These are phyloP conservation scores for Stegodyphus mimosarum DNA, from an alignment of 1,140 invertebrate species.

Conservation along the genomic window DNA sequence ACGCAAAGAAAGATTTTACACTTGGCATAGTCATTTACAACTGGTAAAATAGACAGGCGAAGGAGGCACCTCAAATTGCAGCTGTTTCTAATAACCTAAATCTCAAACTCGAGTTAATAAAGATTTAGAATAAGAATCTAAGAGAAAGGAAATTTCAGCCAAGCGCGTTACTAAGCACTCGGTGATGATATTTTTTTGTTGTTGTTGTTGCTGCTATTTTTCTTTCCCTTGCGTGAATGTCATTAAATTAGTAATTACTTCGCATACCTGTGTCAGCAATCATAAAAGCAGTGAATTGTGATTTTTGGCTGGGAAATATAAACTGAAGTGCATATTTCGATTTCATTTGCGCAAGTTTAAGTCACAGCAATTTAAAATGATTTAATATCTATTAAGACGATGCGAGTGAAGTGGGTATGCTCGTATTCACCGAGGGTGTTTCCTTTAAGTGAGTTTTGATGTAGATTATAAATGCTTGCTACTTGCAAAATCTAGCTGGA, in stretches of 20 bases:
- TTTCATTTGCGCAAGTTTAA: neutral
- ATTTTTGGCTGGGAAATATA: neutral
- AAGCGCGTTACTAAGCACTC: neutral
- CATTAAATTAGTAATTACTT: constrained; percentile 7
- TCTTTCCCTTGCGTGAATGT: neutral
- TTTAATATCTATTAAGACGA: constrained; percentile 2
- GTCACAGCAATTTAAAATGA: neutral
- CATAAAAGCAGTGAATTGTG: neutral
- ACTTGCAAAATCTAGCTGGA: neutral
- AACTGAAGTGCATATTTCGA: neutral
- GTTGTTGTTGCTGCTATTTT: neutral
- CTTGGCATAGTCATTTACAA: constrained; percentile 25
- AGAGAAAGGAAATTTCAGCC: neutral
- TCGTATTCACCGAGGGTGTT: neutral
- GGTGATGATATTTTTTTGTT: neutral
- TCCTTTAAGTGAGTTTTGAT: constrained; percentile 1
- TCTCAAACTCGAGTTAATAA: constrained; percentile 17
- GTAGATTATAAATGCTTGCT: neutral
- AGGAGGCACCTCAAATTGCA: constrained; percentile 34
- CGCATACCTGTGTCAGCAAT: neutral
- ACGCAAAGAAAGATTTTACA: neutral
- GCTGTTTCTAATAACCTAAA: constrained; percentile 40
- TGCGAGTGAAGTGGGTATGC: neutral
- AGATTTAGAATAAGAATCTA: neutral
- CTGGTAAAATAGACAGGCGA: constrained; percentile 32